Evolutionary conservation across 2,888 invertebrate genomes (phyloP), one percentile per base, ranked within the genome.

Genomic region (Melieria picta): DNA sequence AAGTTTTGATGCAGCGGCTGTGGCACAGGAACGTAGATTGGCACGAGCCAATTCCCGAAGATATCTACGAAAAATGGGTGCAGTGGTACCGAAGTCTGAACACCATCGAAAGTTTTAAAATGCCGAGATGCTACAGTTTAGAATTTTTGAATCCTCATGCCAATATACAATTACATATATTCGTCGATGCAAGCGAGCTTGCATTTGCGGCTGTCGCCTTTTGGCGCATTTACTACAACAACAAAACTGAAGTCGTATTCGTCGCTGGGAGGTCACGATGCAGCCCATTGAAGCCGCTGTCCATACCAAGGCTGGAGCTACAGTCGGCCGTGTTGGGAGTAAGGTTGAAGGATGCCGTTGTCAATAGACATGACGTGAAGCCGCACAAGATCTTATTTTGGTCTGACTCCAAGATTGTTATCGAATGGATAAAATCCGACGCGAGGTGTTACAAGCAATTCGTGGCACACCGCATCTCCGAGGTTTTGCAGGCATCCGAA

Each of bases 371-470:
- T 67, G 46, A 71, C n/a, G 30, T 47, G n/a, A 16, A 57, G 55
- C 68, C 61, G 11, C 52, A 43, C 11, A 7, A 10, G 4, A 50
- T 52, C 16, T 66, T 61, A 42, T 72, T 71, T 48, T 75, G 71
- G 66, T 52, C 58, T 5, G 73, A 75, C 11, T 75, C 73, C 3
- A 16, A 55, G n/a, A 73, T 68, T 5, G 69, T 69, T 7, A 42
- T 73, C 5, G 61, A 63, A 9, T 72, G 75, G 75, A 69, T 74
- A 11, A 61, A 45, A 66, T 70, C 72, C 43, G 75, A 74, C 55
- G 16, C 60, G n/a, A 46, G 67, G 10, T 50, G 66, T 11, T 75
- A 73, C 63, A 73, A 75, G 9, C 71, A 71, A 13, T 75, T 66
- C 9, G 73, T 75, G 5, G 65, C 72, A 4, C 61, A 71, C 58